These are phyloP conservation scores for Pammene aurita DNA, from an alignment of 2,888 invertebrate genomes.

Conservation along the genomic window DNA sequence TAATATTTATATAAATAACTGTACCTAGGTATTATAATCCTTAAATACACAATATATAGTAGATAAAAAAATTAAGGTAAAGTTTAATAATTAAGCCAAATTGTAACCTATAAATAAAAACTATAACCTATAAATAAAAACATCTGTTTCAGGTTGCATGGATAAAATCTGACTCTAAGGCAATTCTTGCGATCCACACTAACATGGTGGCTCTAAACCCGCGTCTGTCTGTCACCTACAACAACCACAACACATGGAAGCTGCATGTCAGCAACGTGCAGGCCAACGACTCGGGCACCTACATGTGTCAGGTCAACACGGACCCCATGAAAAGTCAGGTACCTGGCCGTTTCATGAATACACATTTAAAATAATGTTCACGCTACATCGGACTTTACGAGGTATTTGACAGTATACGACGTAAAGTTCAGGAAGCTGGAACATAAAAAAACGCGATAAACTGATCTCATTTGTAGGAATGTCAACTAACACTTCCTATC, in stretches of 20 bases:
- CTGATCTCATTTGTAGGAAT: no score
- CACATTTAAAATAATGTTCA: background rate
- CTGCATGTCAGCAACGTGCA: constrained; percentile 95
- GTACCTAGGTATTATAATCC: no score
- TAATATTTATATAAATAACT: no score
- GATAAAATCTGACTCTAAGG: constrained; percentile 96
- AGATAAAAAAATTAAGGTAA: no score
- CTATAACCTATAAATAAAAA: background rate
- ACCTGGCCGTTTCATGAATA: background rate
- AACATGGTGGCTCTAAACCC: constrained; percentile 95
- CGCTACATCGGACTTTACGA: background rate
- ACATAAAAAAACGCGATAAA: no score
- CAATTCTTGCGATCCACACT: constrained; percentile 94
- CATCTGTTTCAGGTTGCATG: constrained; percentile 89
- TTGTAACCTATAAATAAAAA: no score
- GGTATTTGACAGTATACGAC: no score
- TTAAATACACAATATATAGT: no score
- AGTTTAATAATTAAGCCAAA: no score
- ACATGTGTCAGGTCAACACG: constrained; percentile 97
- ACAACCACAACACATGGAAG: constrained; percentile 97
- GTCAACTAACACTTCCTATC: no score
- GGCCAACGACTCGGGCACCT: constrained; percentile 95
- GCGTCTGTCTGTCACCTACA: constrained; percentile 93
- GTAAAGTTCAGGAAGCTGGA: no score
- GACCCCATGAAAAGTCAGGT: constrained; percentile 96